Base-by-base conservation (phyloP, 1,140 invertebrate species). In the Battus philenor region DNA sequence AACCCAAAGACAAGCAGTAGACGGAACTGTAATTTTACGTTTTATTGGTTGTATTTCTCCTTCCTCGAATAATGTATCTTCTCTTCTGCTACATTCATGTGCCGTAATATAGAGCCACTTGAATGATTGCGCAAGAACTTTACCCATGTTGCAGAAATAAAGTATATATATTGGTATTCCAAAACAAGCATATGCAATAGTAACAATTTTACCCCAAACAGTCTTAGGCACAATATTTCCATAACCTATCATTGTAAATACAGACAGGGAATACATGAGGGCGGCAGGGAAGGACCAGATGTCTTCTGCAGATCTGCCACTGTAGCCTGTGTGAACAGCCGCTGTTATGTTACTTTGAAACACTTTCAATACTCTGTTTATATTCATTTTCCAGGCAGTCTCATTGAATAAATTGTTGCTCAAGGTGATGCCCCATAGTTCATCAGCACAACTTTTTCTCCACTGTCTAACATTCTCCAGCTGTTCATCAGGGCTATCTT, bases 211-310 rank as follows among this genome's bases (percentile, higher is more conserved):
- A 1, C 97, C 97, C 92, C 93, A 94, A 0, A 91, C 86, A 0
- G 97, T 98, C 64, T 93, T 92, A 0, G 97, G 97, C 2, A 97
- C 93, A 66, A 98, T 91, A 81, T 98, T 97, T 0, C 97, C 97
- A 78, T 98, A 98, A 1, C 97, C 97, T 54, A 96, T 95, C 94
- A 96, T 96, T 2, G 95, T 96, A 64, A 96, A 95, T 1, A 96
- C 91, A 9, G 94, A 95, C 0, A 96, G 73, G 15, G 92, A 95
- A 66, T 93, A 97, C 94, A 96, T 96, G 1, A 96, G 73, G 0
- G 94, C 93, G 0, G 93, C 93, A 0, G 95, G 93, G 54, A 95
- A 95, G 0, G 92, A 92, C 94, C 94, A 96, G 29, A 92, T 89
- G 36, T 94, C 90, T 16, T 89, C 82, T 1, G 89, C 87, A 13